Evolutionary conservation across 2,888 invertebrate species (phyloP), one percentile per base, ranked within the genome.

Genomic region (Eristalis arbustorum): DNA sequence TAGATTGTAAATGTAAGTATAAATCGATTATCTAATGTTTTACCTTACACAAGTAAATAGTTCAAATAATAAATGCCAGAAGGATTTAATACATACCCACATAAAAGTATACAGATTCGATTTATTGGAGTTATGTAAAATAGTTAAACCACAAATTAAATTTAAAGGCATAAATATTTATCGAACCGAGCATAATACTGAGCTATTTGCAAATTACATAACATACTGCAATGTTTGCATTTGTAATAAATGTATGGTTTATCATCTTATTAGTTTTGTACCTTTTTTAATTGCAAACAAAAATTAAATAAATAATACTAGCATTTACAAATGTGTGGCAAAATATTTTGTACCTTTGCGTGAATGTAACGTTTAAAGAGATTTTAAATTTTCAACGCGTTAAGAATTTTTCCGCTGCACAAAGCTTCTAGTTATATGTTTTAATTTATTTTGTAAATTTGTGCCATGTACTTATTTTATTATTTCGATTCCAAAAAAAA

Each of bases 1-100:
- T 89, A 90, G 90, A 89, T 89, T 89, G 89, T 90, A 88, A 89
- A 89, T 89, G 89, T 89, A 90, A 90, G 90, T 90, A 90, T 89
- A 80, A 83, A 78, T 64, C 82, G 63, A 81, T 68, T 77, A 80
- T 71, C 78, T 59, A 59, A 75, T 25, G 69, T 23, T 66, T 79
- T 78, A 59, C 25, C 59, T 76, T 81, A 71, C 56, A 68, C 62
- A 57, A 66, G 11, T 49, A 42, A 66, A 74, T 81, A 78, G 78
- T 78, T 87, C 73, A 78, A 78, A 74, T 23, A 82, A 79, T 42
- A 77, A 82, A 74, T 82, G 82, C 78, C 87, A 87, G 66, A 77
- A 74, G 67, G 59, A 6, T 63, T 67, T 23, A 69, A 37, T 8
- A 31, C 6, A 77, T 18, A 25, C 61, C 14, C 23, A 78, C 74